Evolutionary conservation across 2,888 invertebrate species (phyloP), one percentile per base, ranked within the genome.

Genomic region (Ptychoptera contaminata): DNA sequence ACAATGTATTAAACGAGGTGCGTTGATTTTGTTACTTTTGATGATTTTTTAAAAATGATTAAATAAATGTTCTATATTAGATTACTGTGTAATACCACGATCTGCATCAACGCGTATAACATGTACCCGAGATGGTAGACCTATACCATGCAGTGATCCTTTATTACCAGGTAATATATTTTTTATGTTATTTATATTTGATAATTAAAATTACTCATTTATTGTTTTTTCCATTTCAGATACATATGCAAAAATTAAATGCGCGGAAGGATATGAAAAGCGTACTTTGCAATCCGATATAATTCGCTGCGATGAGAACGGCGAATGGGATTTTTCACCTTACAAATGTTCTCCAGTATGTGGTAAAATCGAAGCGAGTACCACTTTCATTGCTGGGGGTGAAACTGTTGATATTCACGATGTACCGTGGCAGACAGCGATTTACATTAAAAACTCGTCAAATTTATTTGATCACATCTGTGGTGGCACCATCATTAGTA

Each of bases 401-500:
- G 29, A 31, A 11, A n/a, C 9, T 8, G 29, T 35, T 11, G 39
- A 42, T 14, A 40, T 42, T 1, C 29, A 32, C 6, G 32, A 34
- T 29, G 16, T 45, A 16, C 49, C 49, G 3, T 49, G 49, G 49
- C 44, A 49, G 34, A 45, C 37, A 36, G 49, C 40, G 32, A 16
- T 49, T 16, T 49, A 47, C 36, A 15, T 6, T 10, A 10, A 10
- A 11, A 12, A 5, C n/a, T n/a, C n/a, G n/a, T 15, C 41, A 23
- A 23, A n/a, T 11, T 30, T 34, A 14, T 40, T 39, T 10, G 34
- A 29, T 32, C 37, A 44, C 8, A 32, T 46, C 8, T 49, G 49
- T 30, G 47, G 47, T 8, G 49, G 49, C 8, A 40, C 49, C n/a
- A 47, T 49, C 14, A 36, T 49, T 6, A 49, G 36, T 40, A 44